Conservation (phyloP, 2,113 vertebrate genomes). For the Eclectus roratus region DNA sequence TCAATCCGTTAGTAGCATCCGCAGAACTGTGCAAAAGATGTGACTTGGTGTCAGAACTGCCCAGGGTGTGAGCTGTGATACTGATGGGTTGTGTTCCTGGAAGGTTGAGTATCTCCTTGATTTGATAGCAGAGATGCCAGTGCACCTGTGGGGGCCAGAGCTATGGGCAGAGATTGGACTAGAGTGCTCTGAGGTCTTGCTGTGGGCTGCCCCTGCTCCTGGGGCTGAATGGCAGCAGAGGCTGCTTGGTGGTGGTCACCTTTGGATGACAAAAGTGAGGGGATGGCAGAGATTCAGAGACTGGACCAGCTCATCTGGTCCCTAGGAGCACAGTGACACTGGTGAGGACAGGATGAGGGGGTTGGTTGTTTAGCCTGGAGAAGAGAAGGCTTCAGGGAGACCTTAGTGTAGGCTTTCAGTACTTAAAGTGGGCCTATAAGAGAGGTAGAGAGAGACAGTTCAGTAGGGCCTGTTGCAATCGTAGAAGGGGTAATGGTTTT, state of each 20-base stretch:
- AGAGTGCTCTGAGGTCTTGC: not conserved
- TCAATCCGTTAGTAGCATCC: not conserved
- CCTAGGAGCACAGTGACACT: not conserved
- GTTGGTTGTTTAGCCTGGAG: not conserved
- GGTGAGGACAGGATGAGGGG: not conserved
- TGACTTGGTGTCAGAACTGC: not conserved
- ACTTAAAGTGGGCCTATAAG: not conserved
- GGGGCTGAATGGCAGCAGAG: not conserved
- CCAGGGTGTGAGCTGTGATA: not conserved
- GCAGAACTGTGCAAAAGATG: not conserved
- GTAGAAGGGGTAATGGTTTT: not conserved
- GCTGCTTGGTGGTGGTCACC: not conserved
- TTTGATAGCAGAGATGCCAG: not conserved
- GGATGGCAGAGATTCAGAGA: not conserved
- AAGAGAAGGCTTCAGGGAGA: not conserved
- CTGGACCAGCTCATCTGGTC: not conserved
- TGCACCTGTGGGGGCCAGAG: accelerated
- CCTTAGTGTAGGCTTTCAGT: not conserved
- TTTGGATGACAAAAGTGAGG: not conserved
- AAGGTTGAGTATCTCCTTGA: not conserved
- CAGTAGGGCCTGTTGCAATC: not conserved
- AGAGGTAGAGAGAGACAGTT: not conserved
- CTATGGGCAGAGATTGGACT: not conserved
- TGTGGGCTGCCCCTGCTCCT: not conserved
- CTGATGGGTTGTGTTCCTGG: not conserved